Conservation (phyloP, 1,140 invertebrate genomes). For the Drosophila watanabei region DNA sequence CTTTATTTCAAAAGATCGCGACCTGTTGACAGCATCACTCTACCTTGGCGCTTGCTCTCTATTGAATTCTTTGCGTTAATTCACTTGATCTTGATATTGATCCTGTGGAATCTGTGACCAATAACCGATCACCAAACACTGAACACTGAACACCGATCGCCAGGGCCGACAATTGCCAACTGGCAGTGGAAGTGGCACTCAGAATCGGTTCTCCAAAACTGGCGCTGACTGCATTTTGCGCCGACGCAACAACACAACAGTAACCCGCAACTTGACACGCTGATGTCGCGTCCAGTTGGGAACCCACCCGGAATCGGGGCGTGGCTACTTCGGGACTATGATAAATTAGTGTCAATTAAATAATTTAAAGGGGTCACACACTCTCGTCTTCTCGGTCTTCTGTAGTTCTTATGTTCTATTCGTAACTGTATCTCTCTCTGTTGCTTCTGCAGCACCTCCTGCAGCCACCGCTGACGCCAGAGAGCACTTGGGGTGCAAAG, state of each 20-base stretch:
- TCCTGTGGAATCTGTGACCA: slow-evolving; percentile 14
- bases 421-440: neutral
- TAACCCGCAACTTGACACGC: slow-evolving; percentile 18
- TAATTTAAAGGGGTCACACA: slow-evolving; percentile 85
- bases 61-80: neutral
- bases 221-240: slow-evolving; percentile 31
- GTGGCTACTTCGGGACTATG: slow-evolving; percentile 48
- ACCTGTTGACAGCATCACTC: neutral
- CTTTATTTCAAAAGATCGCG: neutral
- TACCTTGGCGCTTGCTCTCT: neutral
- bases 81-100: slow-evolving; percentile 19
- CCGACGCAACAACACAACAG: slow-evolving; percentile 46
- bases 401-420: slow-evolving; percentile 28
- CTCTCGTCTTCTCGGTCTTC: slow-evolving; percentile 17
- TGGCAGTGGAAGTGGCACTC: slow-evolving; percentile 32
- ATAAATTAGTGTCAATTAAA: slow-evolving; percentile 86
- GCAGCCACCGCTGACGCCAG: neutral
- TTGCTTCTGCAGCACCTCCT: slow-evolving; percentile 27
- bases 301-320: slow-evolving; percentile 27
- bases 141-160: slow-evolving; percentile 46
- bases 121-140: slow-evolving; percentile 10
- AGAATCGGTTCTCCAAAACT: slow-evolving; percentile 4
- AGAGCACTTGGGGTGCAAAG: slow-evolving; percentile 70
- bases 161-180: slow-evolving; percentile 62
- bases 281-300: neutral